Conservation (phyloP, 2,888 invertebrate species). For the Lasioglossum leucozonium region DNA sequence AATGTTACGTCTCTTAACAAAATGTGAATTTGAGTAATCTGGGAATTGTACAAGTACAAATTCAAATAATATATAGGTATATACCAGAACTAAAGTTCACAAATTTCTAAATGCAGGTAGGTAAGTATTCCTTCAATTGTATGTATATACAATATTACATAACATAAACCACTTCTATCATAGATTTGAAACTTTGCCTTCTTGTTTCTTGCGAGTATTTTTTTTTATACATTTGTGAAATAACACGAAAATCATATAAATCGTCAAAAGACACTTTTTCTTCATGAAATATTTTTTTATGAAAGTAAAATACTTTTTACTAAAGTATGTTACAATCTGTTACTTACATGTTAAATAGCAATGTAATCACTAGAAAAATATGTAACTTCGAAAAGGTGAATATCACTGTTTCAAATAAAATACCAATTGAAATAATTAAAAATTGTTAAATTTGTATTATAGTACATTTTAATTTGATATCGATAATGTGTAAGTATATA, state of each 20-base stretch:
- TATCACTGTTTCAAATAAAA: not conserved
- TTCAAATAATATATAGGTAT: not conserved
- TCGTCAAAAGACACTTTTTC: not conserved
- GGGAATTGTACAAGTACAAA: not conserved
- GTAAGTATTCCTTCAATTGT: not conserved
- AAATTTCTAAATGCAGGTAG: not conserved
- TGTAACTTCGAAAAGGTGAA: not conserved
- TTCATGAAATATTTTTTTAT: not conserved
- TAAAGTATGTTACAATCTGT: too few species aligned
- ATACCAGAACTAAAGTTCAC: not conserved
- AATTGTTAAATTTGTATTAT: not conserved
- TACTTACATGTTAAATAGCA: not conserved
- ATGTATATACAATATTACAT: conserved; percentile 14
- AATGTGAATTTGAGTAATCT: not conserved
- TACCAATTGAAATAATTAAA: not conserved
- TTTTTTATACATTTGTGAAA: not conserved
- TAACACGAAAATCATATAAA: not conserved
- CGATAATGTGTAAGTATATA: not conserved
- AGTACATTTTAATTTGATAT: not conserved
- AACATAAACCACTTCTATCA: not conserved
- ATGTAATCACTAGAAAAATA: not conserved
- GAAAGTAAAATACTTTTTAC: too few species aligned
- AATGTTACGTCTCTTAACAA: not conserved
- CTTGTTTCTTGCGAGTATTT: not conserved
- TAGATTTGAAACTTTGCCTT: not conserved